These are phyloP conservation scores for Netelia inedita DNA, from an alignment of 2,888 invertebrate species.

Conservation along the genomic window DNA sequence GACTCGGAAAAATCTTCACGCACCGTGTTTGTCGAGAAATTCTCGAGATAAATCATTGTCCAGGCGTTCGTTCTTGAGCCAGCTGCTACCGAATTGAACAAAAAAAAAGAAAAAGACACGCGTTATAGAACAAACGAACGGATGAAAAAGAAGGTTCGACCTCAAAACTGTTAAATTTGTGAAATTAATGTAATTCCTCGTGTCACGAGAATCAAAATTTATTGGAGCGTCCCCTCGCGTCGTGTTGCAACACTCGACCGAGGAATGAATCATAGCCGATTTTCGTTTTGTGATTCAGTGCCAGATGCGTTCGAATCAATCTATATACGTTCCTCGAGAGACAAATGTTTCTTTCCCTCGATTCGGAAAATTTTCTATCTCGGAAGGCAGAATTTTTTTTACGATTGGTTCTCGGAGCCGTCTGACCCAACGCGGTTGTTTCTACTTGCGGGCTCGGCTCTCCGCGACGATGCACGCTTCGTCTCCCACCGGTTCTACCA, in stretches of 20 bases:
- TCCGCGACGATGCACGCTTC: slow-evolving; percentile 10
- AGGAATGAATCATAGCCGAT: slow-evolving; percentile 58
- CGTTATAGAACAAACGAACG: too few relatives aligned
- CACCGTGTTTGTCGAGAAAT: slow-evolving; percentile 20
- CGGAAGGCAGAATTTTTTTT: background rate
- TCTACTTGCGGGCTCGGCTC: slow-evolving; percentile 4
- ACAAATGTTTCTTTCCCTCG: background rate
- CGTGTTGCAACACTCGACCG: slow-evolving; percentile 43
- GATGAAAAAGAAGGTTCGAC: background rate
- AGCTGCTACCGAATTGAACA: background rate
- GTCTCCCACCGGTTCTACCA: background rate
- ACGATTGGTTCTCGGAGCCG: background rate
- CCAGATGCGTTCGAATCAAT: slow-evolving; percentile 18
- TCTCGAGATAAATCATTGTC: slow-evolving; percentile 49
- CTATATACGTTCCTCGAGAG: background rate
- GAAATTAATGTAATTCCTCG: slow-evolving; percentile 1
- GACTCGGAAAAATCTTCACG: slow-evolving; percentile 33
- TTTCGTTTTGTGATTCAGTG: slow-evolving; percentile 58
- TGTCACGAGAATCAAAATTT: slow-evolving; percentile 44
- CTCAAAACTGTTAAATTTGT: slow-evolving; percentile 1
- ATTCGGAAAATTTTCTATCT: background rate
- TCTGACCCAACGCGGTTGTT: slow-evolving; percentile 22
- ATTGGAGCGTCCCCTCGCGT: slow-evolving; percentile 34
- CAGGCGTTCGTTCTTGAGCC: slow-evolving; percentile 7
- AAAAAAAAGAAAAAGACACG: background rate